Base-by-base conservation (phyloP, 2,113 vertebrate genomes). In the Rhinolophus ferrumequinum region DNA sequence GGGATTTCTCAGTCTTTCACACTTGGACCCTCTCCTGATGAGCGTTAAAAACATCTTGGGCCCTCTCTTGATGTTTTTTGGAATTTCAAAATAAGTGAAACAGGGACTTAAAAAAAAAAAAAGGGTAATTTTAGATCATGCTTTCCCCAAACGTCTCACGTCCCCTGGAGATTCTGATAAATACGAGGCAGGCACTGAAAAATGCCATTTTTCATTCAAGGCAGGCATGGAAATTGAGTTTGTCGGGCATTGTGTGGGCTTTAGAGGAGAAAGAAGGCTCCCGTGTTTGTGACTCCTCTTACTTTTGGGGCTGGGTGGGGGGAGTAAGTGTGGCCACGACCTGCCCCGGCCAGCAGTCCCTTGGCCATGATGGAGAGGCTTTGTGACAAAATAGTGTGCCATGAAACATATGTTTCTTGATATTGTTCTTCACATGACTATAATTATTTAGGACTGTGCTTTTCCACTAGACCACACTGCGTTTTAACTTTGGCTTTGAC, bases 21-120 rank as follows among this genome's bases (percentile, higher is more conserved):
- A 35, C 30, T 66, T 18, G 6, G 14, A 52, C 33, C 3, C 3
- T 7, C 5, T 50, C 73, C 62, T 6, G 35, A 81, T 2, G 35
- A 92, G 28, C 1, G 0, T 86, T 58, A 35, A 85, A 62, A 54
- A 50, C 52, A 30, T 41, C 50, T 67, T 3, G 50, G 30, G 10
- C 64, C 70, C 8, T 83, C 28, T 82, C 70, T 92, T 38, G 44
- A 82, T 41, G 41, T 22, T 41, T 94, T 97, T 76, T 84, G 47
- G 94, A 88, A 91, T 91, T 92, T 94, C 76, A 96, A 88, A 91
- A 93, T 91, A 81, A 90, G 95, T 90, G 94, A 94, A 83, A 89
- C 52, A 60, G 60, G 66, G 77, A 91, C 89, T 96, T 90, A 60
- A 86, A 94, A 86, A 94, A 47, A 56, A 75, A 85, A 50, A 35